Base-by-base conservation (phyloP, 2,888 invertebrate species). In the Lacanobia wlatinum region DNA sequence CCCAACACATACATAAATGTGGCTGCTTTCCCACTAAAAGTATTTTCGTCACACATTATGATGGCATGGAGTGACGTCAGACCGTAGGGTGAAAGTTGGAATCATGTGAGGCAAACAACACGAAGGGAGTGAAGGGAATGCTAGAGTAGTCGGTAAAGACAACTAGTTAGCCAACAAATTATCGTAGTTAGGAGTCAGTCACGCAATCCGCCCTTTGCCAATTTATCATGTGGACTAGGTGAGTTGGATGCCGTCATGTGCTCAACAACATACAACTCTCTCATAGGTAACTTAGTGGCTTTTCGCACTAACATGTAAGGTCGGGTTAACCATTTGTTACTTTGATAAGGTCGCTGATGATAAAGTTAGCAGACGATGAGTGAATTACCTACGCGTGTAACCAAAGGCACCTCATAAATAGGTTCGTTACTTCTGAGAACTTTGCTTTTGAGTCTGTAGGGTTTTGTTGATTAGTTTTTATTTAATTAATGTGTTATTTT, bases 181-280 rank as follows among this genome's bases (percentile, higher is more conserved):
- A 84, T 87, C 85, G 82, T 82, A 86, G 87, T 89, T 90, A 85
- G 80, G 73, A 89, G 87, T 88, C 88, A 86, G 90, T 87, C 89
- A 90, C 90, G 90, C 89, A 85, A 90, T 76, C 82, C 83, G 56
- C 77, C 78, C 80, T 86, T 79, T 67, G 82, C 83, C 79, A 86
- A 87, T 90, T 87, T 84, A 88, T 87, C 85, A 86, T 83, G 73
- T 78, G 74, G 74, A 72, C 74, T 80, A 79, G 82, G 78, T 82
- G 82, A 67, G 84, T 76, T 76, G 63, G 76, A 76, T 64, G 74
- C 81, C 78, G 80, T 73, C 78, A 75, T 69, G 64, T 76, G 60
- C 73, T 69, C 63, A 78, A 69, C 69, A 71, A 67, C 66, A 56
- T 73, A 69, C 69, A 72, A 69, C 70, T 80, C 74, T 76, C 56